Evolutionary conservation across 2,797 vertebrate species (phyloP), one percentile per base, ranked within the genome.

Genomic region (Xiphophorus birchmanni): DNA sequence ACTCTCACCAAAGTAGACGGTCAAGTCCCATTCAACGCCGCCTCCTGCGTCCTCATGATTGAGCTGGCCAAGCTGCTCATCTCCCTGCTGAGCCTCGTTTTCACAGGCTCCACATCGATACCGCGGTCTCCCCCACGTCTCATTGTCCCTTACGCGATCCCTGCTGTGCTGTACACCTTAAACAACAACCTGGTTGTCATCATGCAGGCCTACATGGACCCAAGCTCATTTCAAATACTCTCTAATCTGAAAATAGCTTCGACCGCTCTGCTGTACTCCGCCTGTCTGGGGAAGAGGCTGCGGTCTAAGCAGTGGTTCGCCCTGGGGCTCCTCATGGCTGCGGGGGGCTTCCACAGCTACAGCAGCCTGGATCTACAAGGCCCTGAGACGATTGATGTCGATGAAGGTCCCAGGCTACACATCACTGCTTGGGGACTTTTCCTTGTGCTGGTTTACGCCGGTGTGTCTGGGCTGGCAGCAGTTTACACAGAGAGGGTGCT

Each of bases 131-230:
- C 89, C 0, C 78, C 91, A 0, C 91, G 93, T 0, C 95, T 96
- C 0, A 90, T 95, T 23, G 88, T 54, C 0, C 97, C 98, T 0
- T 99, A 98, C 0, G 96, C 96, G 0, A 80, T 97, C 5, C 98
- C 98, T 0, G 98, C 97, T 0, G 17, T 97, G 54, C 97, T 99
- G 13, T 99, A 99, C 0, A 96, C 98, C 2, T 93, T 97, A 79
- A 99, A 98, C 96, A 99, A 99, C 95, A 98, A 99, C 93, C 92
- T 99, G 80, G 98, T 98, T 54, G 97, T 99, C 45, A 91, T 97
- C 89, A 97, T 99, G 96, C 98, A 99, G 91, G 95, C 94, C 47
- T 95, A 97, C 89, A 99, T 99, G 98, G 98, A 99, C 85, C 98
- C 98, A 4, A 97, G 97, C 93, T 98, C 97, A 58, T 99, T 96